phyloP scores from a whole-genome alignment of 2,113 vertebrate genomes.

The Periophthalmus modestus region DNA sequence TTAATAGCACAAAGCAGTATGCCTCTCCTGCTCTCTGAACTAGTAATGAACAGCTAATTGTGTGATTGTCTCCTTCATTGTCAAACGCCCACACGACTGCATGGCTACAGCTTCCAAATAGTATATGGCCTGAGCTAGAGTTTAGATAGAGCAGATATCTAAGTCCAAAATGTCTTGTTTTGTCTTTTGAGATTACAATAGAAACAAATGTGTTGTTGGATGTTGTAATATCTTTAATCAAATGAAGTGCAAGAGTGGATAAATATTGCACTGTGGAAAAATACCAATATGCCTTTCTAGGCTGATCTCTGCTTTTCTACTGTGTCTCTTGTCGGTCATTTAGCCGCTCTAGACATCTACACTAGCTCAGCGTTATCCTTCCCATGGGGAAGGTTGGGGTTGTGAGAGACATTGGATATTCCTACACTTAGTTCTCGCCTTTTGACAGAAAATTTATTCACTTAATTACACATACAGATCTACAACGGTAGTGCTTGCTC shows the following conservation, averaged over 20 bases:
- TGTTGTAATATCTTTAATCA: conserved; percentile 29
- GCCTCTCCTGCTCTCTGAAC: conserved; percentile 49
- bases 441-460: conserved; percentile 59
- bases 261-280: conserved; percentile 22
- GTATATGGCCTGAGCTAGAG: conserved; percentile 28
- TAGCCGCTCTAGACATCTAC: conserved; percentile 33
- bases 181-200: conserved; percentile 33
- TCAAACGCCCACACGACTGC: conserved; percentile 49
- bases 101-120: conserved; percentile 40
- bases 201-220: conserved; percentile 26
- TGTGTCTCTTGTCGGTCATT: conserved; percentile 36
- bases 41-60: conserved; percentile 72
- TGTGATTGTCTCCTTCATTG: conserved; percentile 59
- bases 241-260: conserved; percentile 17
- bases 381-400: conserved; percentile 37
- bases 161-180: conserved; percentile 34
- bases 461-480: conserved; percentile 67
- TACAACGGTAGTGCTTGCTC: conserved; percentile 21
- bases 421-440: conserved; percentile 37
- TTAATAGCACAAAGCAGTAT: conserved; percentile 45
- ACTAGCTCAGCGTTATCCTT: conserved; percentile 36
- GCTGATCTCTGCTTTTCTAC: conserved; percentile 12
- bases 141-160: conserved; percentile 9
- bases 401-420: conserved; percentile 45
- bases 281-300: conserved; percentile 23